Conservation (phyloP, 2,797 vertebrate species). For the Octomys mimax region DNA sequence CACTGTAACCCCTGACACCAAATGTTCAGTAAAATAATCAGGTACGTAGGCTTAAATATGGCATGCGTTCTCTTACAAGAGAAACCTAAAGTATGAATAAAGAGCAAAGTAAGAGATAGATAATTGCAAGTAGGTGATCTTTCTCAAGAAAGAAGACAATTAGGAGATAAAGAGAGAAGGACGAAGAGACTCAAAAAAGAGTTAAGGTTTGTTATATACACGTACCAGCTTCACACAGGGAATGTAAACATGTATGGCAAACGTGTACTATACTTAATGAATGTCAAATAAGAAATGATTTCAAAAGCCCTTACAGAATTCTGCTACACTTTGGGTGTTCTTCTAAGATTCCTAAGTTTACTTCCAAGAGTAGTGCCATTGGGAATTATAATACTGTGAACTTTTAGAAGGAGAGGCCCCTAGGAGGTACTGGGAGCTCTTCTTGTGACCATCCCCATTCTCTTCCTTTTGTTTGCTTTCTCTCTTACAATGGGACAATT, state of each 20-base stretch:
- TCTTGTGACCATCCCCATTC: too few relatives aligned
- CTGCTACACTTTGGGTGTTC: background rate
- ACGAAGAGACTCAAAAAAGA: background rate
- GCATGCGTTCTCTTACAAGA: background rate
- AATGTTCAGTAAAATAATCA: background rate
- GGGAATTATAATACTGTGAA: background rate
- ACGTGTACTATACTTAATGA: background rate
- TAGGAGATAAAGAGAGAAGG: background rate
- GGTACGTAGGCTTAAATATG: background rate
- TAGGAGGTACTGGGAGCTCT: background rate
- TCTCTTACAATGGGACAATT: background rate
- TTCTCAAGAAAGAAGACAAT: background rate
- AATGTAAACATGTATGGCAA: background rate
- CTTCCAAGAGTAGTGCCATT: rapidly evolving
- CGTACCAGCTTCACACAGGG: background rate
- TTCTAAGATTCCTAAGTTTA: background rate
- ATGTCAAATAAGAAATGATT: background rate
- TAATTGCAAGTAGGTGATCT: background rate
- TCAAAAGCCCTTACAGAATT: background rate
- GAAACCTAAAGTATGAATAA: background rate
- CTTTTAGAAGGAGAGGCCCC: background rate
- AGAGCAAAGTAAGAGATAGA: background rate
- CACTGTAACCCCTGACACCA: background rate
- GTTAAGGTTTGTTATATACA: background rate
- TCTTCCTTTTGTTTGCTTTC: background rate